Percentiles rank a stretch among this genome's conserved stretches.
These are phyloP conservation scores for Troglohyphantes excavatus DNA, from an alignment of 2,888 invertebrate species.

Conservation along the genomic window DNA sequence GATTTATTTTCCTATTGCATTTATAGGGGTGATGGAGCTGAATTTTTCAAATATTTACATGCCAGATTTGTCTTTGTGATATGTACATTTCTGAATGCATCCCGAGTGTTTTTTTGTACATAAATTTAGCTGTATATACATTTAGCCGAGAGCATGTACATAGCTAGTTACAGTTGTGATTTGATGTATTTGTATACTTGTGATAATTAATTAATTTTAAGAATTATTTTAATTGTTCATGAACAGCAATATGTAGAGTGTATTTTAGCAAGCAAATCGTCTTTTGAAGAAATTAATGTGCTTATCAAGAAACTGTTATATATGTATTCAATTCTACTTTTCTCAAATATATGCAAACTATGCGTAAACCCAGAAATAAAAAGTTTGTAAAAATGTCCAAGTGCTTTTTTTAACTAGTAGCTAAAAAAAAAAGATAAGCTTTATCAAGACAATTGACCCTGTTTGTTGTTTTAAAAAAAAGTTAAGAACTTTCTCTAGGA, in stretches of 20 bases:
- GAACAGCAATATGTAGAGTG: slow-evolving; percentile 44
- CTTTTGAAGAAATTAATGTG: neutral
- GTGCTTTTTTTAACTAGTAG: too few species aligned
- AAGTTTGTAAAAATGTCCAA: neutral
- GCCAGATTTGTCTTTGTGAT: slow-evolving; percentile 46
- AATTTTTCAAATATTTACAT: slow-evolving; percentile 8
- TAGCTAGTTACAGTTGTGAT: slow-evolving; percentile 34
- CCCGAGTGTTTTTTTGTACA: slow-evolving; percentile 54
- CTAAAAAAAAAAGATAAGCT: too few species aligned
- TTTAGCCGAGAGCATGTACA: slow-evolving; percentile 48
- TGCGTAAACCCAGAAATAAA: slow-evolving; percentile 1
- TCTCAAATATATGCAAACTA: neutral
- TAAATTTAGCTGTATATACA: slow-evolving; percentile 41
- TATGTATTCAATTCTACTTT: neutral
- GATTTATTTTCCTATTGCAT: neutral
- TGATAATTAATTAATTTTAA: slow-evolving; percentile 57
- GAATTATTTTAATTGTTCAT: slow-evolving; percentile 51
- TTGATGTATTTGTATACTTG: slow-evolving; percentile 24
- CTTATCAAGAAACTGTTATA: neutral
- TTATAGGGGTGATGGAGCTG: slow-evolving; percentile 40
- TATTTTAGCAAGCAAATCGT: slow-evolving; percentile 13
- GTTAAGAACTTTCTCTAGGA: too few species aligned
- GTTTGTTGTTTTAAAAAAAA: too few species aligned
- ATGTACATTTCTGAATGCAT: slow-evolving; percentile 60
- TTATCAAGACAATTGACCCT: too few species aligned